Evolutionary conservation across 1,140 invertebrate genomes (phyloP).

Genomic region (Caenorhabditis tropicalis): DNA sequence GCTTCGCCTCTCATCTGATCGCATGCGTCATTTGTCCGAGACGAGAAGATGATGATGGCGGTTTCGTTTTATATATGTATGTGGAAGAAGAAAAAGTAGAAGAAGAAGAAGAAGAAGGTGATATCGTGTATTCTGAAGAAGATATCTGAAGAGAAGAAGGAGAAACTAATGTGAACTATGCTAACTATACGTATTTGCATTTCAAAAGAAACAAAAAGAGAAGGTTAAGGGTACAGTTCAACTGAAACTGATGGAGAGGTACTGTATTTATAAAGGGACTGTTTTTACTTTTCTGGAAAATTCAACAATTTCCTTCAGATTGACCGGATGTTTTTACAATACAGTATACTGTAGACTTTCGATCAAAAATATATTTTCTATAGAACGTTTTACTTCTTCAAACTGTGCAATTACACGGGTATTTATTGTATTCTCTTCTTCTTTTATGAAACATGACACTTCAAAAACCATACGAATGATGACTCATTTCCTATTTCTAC

Average conservation of each 20-base stretch:
- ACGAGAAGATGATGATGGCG: not conserved
- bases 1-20: not conserved
- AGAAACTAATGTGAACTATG: not conserved
- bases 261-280: not conserved
- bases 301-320: no score
- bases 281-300: no score
- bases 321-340: no score
- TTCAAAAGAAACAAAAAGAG: not conserved
- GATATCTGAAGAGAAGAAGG: no score
- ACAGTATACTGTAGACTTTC: no score
- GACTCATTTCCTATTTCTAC: not conserved
- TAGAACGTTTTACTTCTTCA: not conserved
- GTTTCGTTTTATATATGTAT: constrained; percentile 17
- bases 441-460: not conserved
- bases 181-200: not conserved
- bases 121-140: not conserved
- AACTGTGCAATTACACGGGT: not conserved
- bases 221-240: not conserved
- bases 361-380: not conserved
- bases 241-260: not conserved
- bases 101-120: not conserved
- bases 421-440: not conserved
- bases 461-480: not conserved
- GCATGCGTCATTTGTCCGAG: not conserved
- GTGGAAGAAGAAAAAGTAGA: not conserved